These are phyloP conservation scores for Heliconius congener DNA, from an alignment of 1,140 invertebrate genomes.

Conservation along the genomic window DNA sequence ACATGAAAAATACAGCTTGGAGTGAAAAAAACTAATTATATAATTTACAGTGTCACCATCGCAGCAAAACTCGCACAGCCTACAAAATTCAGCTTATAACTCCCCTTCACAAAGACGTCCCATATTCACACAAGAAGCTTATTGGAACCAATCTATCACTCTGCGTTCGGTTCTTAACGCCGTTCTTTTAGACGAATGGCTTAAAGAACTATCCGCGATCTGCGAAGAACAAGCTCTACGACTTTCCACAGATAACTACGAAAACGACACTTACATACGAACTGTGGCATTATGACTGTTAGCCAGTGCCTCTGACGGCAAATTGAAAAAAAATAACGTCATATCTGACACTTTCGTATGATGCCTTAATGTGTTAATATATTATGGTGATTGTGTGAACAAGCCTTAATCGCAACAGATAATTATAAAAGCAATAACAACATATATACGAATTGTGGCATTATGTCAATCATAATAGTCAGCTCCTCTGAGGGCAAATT, in stretches of 20 bases:
- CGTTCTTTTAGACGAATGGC: conserved; percentile 95
- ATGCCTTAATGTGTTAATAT: conserved; percentile 25
- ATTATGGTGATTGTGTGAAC: too few relatives aligned
- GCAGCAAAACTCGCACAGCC: conserved; percentile 50
- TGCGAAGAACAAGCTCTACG: conserved; percentile 93
- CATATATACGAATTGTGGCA: conserved; percentile 57
- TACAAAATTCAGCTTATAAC: conserved; percentile 43
- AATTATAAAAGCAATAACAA: conserved; percentile 65
- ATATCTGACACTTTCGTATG: conserved; percentile 37
- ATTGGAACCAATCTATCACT: conserved; percentile 75
- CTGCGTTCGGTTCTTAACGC: conserved; percentile 83
- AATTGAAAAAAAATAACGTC: conserved; percentile 44
- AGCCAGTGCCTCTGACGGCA: conserved; percentile 53
- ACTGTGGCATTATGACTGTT: conserved; percentile 73
- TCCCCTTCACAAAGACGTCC: conserved; percentile 52
- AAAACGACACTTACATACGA: conserved; percentile 63
- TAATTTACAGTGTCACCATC: conserved; percentile 43
- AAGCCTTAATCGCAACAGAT: conserved; percentile 44
- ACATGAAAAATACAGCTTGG: too few relatives aligned
- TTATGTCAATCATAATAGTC: conserved; percentile 67
- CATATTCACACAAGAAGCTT: conserved; percentile 66
- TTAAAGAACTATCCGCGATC: conserved; percentile 95
- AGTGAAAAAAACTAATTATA: not conserved
- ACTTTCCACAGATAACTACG: conserved; percentile 55
- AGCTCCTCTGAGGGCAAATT: conserved; percentile 36